These are phyloP conservation scores for Bombyx huttoni DNA, from an alignment of 2,888 invertebrate genomes.

Conservation along the genomic window DNA sequence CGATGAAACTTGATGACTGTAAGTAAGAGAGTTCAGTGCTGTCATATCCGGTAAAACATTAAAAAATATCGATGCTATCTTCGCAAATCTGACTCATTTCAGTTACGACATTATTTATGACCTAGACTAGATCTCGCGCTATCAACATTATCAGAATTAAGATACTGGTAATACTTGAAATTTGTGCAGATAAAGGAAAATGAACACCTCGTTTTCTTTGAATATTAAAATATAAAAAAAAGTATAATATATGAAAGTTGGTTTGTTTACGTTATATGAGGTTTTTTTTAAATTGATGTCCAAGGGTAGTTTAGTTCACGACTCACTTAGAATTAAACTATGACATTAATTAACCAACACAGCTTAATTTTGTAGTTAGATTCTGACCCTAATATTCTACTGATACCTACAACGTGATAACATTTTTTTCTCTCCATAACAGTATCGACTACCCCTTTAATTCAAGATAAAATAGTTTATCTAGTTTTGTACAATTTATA, in stretches of 20 bases:
- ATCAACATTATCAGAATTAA: neutral
- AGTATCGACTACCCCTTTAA: too few relatives aligned
- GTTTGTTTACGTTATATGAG: too few relatives aligned
- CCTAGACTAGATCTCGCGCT: neutral
- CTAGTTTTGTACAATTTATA: neutral
- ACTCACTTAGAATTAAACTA: too few relatives aligned
- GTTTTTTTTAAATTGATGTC: too few relatives aligned
- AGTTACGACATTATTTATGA: conserved; percentile 2
- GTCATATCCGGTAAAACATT: conserved; percentile 1
- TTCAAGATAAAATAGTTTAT: neutral
- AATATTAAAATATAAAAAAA: neutral
- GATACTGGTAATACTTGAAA: neutral
- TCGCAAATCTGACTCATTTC: conserved; percentile 2
- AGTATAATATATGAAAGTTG: neutral
- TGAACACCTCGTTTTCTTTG: neutral
- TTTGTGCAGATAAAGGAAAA: neutral
- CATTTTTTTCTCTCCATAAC: too few relatives aligned
- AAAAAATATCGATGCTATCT: neutral
- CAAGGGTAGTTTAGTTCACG: too few relatives aligned
- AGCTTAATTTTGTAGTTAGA: too few relatives aligned
- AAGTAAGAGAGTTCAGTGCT: neutral
- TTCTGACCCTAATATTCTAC: too few relatives aligned
- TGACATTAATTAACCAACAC: too few relatives aligned
- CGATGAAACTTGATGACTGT: too few relatives aligned
- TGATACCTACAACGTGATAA: too few relatives aligned